These are phyloP conservation scores for Pteropus alecto DNA, from an alignment of 2,113 vertebrate species.

Conservation along the genomic window DNA sequence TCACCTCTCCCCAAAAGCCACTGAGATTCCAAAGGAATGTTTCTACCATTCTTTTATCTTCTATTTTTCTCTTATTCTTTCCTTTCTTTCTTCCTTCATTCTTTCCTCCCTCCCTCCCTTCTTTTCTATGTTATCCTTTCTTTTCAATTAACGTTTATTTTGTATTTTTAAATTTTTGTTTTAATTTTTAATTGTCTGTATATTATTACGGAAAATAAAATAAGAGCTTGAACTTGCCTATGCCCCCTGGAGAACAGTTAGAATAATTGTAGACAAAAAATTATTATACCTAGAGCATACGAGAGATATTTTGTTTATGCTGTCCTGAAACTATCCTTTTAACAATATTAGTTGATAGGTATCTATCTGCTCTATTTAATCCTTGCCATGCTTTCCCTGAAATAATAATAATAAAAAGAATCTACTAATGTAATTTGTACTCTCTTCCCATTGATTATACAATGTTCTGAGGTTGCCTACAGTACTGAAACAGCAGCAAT, in stretches of 20 bases:
- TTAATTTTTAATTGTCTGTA: not conserved
- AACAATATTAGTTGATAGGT: not conserved
- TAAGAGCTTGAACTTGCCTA: not conserved
- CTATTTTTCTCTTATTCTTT: not conserved
- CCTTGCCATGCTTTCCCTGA: not conserved
- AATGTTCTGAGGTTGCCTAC: conserved; percentile 29
- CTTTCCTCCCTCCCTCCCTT: too few species aligned
- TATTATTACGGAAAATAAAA: not conserved
- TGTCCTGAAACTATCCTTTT: not conserved
- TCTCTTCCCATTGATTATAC: conserved; percentile 51
- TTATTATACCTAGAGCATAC: too few species aligned
- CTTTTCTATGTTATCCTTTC: not conserved
- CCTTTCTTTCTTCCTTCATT: accelerated
- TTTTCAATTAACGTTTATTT: not conserved
- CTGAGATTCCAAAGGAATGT: not conserved
- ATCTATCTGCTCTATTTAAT: not conserved
- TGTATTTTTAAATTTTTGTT: not conserved
- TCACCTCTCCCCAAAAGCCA: not conserved
- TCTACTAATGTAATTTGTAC: conserved; percentile 56
- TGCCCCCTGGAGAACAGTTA: not conserved
- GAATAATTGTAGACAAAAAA: not conserved
- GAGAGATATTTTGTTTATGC: not conserved
- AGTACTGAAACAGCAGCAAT: conserved; percentile 46
- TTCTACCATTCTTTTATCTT: not conserved
- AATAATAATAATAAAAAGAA: not conserved